Percentiles rank a stretch among this genome's conserved stretches.
phyloP scores from a whole-genome alignment of 2,113 vertebrate genomes.

The Phoenicopterus ruber region DNA sequence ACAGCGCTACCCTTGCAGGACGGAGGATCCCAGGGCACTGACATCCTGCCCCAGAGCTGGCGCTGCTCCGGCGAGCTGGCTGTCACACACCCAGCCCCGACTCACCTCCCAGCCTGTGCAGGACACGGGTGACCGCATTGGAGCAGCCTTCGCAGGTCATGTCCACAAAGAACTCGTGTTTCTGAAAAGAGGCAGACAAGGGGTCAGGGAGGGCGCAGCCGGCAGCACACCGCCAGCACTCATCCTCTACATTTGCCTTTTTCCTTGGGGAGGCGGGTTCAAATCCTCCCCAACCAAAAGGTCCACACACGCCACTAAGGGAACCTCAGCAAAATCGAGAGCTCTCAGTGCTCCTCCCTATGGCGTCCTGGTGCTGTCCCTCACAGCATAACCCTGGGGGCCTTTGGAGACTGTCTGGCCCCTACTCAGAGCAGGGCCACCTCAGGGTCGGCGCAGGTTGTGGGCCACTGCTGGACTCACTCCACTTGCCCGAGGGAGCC shows the following conservation, averaged over 20 bases:
- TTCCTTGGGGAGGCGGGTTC: not conserved
- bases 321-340: not conserved
- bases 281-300: not conserved
- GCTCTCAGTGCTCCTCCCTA: not conserved
- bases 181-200: constrained; percentile 70
- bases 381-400: not conserved
- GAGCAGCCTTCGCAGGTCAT: constrained; percentile 97
- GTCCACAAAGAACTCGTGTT: constrained; percentile 92
- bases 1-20: not conserved
- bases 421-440: not conserved
- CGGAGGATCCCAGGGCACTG: not conserved
- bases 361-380: not conserved
- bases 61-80: accelerated
- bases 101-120: constrained; percentile 85
- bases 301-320: not conserved
- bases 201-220: not conserved
- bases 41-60: not conserved
- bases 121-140: constrained; percentile 85
- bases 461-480: not conserved
- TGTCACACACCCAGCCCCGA: not conserved
- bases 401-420: not conserved
- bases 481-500: not conserved
- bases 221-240: not conserved
- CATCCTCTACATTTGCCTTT: not conserved
- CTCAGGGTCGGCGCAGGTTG: not conserved